Base-by-base conservation (phyloP, 1,140 invertebrate species). In the Drosophila arawakana region DNA sequence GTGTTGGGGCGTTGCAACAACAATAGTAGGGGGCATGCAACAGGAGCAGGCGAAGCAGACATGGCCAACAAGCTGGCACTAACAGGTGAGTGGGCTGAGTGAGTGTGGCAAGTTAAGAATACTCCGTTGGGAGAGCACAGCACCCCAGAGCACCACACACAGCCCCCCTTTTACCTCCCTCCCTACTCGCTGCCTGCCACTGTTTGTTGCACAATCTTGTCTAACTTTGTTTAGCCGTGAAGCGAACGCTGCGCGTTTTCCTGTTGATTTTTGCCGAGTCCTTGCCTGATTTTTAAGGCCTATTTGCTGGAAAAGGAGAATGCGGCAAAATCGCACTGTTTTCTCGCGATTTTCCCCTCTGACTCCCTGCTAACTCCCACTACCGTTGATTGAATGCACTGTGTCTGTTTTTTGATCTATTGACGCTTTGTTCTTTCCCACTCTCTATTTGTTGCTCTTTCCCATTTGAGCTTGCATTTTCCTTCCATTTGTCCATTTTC, bases 181-280 rank as follows among this genome's bases (percentile, higher is more conserved):
- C 11, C 41, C 41, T 43, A 6, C 8, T 39, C 2, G 8, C 41
- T 43, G 41, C 63, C 58, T 44, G 41, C 59, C 57, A n/a, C 80
- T 75, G 80, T 88, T 76, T 88, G 82, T 73, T 77, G 79, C 83
- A 86, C 82, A 88, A 86, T 86, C 82, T 86, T 86, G 76, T 86
- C 72, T 88, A 86, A 86, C 83, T 82, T 79, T 86, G 82, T 88
- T 86, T 88, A 80, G 83, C 78, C 83, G 88, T 67, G 11, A 34
- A 30, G 62, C 49, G 7, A n/a, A 1, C 54, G 3, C 54, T 11
- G 11, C 15, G 15, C 35, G 50, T 30, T 44, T 78, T 78, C 77
- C 62, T 58, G 71, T 81, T 80, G 81, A 79, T 81, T 85, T 88
- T 85, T 68, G 82, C 62, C 72, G 54, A 30, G 54, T 73, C 60